These are phyloP conservation scores for Pheosia tremula DNA, from an alignment of 2,888 invertebrate species.

Conservation along the genomic window DNA sequence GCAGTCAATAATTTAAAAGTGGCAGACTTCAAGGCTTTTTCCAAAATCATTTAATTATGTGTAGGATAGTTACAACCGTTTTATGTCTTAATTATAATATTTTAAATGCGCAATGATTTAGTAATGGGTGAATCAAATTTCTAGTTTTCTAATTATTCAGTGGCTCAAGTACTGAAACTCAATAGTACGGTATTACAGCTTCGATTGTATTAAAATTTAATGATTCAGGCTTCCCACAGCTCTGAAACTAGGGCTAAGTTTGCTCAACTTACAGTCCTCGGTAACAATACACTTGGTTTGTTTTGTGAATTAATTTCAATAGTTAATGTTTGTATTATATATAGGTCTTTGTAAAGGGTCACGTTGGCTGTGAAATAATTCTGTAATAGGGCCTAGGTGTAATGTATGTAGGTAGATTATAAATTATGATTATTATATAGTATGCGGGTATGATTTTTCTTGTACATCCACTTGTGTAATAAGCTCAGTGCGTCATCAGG, in stretches of 20 bases:
- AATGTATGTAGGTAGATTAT: too few relatives aligned
- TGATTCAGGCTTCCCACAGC: neutral
- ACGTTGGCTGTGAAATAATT: neutral
- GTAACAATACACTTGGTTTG: constrained; percentile 1
- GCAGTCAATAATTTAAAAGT: too few relatives aligned
- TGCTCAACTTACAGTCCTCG: neutral
- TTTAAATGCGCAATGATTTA: too few relatives aligned
- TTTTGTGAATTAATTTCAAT: constrained; percentile 5
- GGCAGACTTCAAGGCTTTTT: too few relatives aligned
- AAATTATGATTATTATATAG: too few relatives aligned
- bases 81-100: too few relatives aligned
- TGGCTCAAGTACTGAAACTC: neutral
- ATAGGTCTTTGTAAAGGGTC: neutral
- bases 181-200: neutral
- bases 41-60: too few relatives aligned
- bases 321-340: neutral
- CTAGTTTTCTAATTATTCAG: neutral
- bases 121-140: too few relatives aligned
- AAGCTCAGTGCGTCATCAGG: too few relatives aligned
- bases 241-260: constrained; percentile 3
- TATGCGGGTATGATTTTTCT: too few relatives aligned
- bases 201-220: neutral
- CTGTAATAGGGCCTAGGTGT: neutral
- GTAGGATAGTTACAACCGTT: too few relatives aligned
- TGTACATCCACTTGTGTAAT: too few relatives aligned